Evolutionary conservation across 2,113 vertebrate genomes (phyloP), one percentile per base, ranked within the genome.

Genomic region (Megaceryle maxima): DNA sequence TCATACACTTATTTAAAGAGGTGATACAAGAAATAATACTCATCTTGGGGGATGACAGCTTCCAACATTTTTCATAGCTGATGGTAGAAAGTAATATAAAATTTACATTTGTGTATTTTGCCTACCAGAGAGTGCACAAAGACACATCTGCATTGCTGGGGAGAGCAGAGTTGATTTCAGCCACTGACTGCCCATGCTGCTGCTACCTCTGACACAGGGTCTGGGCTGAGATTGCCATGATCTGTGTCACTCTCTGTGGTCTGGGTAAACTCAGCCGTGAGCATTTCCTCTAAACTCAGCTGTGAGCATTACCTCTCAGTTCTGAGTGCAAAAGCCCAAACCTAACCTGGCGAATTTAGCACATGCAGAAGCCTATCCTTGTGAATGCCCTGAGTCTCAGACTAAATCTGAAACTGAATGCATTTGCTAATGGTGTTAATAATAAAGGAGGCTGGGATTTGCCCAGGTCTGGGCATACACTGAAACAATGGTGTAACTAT

Each of bases 161-260:
- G 35, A 60, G 35, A 56, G 13, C 8, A 67, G 68, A 59, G 39
- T 2, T 51, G 26, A 35, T 28, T 80, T 66, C 73, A 24, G 6
- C 7, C 35, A 3, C 69, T 13, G 19, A 9, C 22, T 9, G 6
- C 11, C 25, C 0, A 0, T 0, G 0, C 50, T 79, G 56, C 56
- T 66, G 35, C 28, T 56, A 35, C 14, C 35, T 28, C 68, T 35
- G 56, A 39, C n/a, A 3, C 31, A 17, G 15, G 13, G 17, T 9
- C 14, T 0, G 3, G 33, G 28, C 8, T 12, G 50, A 37, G 21
- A 7, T n/a, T 28, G 41, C 57, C 33, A 6, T 2, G 13, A 16
- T 50, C 50, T 44, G n/a, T 24, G 10, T 75, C 25, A 9, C 13
- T 41, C 66, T 50, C 35, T 6, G 20, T 31, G 31, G 3, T 7